These are phyloP conservation scores for Colinus virginianus DNA, from an alignment of 2,113 vertebrate genomes.

Conservation along the genomic window DNA sequence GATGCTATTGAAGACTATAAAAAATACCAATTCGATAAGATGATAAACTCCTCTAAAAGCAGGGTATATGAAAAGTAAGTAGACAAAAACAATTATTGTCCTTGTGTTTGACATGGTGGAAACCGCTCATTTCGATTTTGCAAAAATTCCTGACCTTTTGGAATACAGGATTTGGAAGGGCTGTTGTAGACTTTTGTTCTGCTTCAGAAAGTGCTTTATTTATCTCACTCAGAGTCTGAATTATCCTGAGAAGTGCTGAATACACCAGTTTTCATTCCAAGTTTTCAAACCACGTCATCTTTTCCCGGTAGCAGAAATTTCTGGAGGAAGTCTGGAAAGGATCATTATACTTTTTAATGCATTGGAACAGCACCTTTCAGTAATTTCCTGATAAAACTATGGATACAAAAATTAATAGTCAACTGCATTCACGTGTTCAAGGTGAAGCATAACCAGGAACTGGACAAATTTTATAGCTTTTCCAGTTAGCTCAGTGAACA, in stretches of 20 bases:
- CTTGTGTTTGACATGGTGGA: not conserved
- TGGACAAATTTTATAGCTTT: not conserved
- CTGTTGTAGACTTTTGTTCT: not conserved
- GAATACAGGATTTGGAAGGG: not conserved
- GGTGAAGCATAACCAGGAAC: not conserved
- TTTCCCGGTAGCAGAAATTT: not conserved
- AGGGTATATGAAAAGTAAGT: constrained; percentile 77
- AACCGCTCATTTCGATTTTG: not conserved
- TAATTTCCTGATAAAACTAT: not conserved
- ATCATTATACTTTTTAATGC: not conserved
- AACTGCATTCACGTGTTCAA: not conserved
- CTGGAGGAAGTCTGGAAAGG: not conserved
- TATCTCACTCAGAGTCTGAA: not conserved
- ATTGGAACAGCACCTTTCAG: not conserved
- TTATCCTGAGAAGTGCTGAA: not conserved
- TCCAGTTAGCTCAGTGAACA: not conserved
- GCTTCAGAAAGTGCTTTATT: not conserved
- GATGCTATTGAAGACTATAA: constrained; percentile 78
- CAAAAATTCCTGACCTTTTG: not conserved
- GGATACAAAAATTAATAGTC: not conserved
- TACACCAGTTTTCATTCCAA: not conserved
- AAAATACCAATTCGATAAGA: constrained; percentile 75
- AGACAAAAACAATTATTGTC: not conserved
- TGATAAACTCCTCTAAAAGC: constrained; percentile 72
- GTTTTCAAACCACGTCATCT: not conserved